A percentile compares a stretch with the other conserved stretches of the same genome.
Conservation (phyloP, 2,797 vertebrate genomes). For the Odontamblyopus rebecca region DNA sequence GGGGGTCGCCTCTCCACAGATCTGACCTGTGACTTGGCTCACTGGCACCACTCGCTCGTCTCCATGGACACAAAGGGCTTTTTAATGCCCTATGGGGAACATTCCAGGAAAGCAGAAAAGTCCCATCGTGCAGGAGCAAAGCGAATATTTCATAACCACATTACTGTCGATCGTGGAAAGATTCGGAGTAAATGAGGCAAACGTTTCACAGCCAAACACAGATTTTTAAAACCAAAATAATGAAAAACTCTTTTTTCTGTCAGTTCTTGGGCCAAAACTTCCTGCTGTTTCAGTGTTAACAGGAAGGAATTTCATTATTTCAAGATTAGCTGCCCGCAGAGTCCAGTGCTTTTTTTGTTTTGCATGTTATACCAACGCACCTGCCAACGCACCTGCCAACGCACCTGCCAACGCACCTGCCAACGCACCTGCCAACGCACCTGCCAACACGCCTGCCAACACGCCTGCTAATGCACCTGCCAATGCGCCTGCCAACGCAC, state of each 20-base stretch:
- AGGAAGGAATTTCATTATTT: conserved; percentile 1
- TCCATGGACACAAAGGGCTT: too few species aligned
- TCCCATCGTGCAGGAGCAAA: too few species aligned
- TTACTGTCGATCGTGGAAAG: conserved; percentile 11
- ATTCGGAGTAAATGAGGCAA: background rate
- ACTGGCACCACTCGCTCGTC: too few species aligned
- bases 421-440: too few species aligned
- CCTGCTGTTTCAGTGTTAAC: background rate
- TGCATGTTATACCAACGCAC: background rate
- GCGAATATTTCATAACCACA: conserved; percentile 16
- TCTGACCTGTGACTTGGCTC: too few species aligned
- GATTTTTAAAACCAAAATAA: conserved; percentile 3
- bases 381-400: too few species aligned
- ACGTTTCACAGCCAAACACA: background rate
- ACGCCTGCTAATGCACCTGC: too few species aligned
- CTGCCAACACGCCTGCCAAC: background rate
- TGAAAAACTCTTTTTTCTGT: conserved; percentile 5
- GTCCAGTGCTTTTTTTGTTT: background rate
- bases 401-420: too few species aligned
- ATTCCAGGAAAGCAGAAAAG: background rate
- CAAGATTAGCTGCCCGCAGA: conserved; percentile 5
- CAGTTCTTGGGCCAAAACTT: background rate
- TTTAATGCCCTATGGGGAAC: too few species aligned
- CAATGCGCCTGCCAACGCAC: too few species aligned
- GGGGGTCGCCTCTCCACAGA: too few species aligned